Percentiles rank a stretch among this genome's conserved stretches.
phyloP scores from a whole-genome alignment of 2,113 vertebrate genomes.

The Halcyon senegalensis region DNA sequence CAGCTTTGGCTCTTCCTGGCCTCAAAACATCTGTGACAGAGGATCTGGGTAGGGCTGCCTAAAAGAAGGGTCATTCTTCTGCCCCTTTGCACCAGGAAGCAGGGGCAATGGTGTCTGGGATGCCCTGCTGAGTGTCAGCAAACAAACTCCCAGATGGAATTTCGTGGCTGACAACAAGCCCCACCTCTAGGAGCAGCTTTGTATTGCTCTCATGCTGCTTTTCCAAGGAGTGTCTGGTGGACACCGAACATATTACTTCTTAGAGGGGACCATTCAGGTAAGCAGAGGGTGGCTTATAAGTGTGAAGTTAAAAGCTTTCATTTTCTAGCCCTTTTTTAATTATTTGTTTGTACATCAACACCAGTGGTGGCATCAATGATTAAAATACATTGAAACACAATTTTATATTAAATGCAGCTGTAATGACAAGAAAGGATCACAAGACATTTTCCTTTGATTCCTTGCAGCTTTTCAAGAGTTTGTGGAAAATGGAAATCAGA shows the following conservation, averaged over 20 bases:
- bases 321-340: not conserved
- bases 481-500: not conserved
- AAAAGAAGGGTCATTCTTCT: not conserved
- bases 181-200: not conserved
- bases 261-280: not conserved
- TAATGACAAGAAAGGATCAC: not conserved
- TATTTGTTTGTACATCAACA: not conserved
- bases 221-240: not conserved
- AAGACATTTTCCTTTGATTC: not conserved
- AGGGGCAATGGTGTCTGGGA: accelerated
- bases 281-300: not conserved
- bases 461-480: not conserved
- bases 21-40: not conserved
- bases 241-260: not conserved
- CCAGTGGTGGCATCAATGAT: not conserved
- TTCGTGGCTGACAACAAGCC: not conserved
- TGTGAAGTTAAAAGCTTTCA: not conserved
- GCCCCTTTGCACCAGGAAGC: not conserved
- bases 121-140: not conserved
- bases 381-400: not conserved
- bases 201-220: not conserved
- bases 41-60: not conserved
- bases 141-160: not conserved
- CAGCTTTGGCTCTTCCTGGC: not conserved
- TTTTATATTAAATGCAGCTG: not conserved